Percentiles rank a stretch among this genome's conserved stretches.
phyloP scores from a whole-genome alignment of 2,113 vertebrate species.

The Agelaius tricolor region DNA sequence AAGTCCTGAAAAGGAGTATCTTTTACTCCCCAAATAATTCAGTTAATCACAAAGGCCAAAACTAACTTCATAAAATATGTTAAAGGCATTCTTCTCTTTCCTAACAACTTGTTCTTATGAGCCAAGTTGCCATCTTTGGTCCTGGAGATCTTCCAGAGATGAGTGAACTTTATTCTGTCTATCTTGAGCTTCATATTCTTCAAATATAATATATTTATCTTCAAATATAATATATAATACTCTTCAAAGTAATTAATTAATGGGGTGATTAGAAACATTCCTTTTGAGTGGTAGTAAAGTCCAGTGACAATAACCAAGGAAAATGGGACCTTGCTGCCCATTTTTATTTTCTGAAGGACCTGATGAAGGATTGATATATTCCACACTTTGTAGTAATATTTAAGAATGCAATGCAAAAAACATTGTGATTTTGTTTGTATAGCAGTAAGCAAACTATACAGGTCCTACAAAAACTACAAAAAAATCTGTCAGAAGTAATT shows the following conservation, averaged over 20 bases:
- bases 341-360: neutral
- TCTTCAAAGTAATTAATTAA: neutral
- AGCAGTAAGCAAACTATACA: fast-evolving
- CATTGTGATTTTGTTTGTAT: fast-evolving
- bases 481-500: neutral
- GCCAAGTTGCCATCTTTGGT: neutral
- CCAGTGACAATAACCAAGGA: neutral
- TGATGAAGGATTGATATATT: neutral
- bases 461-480: neutral
- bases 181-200: neutral
- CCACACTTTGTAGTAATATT: neutral
- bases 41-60: neutral
- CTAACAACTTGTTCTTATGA: neutral
- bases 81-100: neutral
- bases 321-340: neutral
- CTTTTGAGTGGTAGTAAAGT: neutral
- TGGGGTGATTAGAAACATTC: neutral
- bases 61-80: neutral
- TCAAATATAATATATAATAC: too few relatives aligned
- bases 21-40: neutral
- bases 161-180: neutral
- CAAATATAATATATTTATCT: too few relatives aligned
- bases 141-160: neutral
- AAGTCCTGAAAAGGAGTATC: neutral
- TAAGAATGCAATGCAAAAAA: neutral